Evolutionary conservation across 2,888 invertebrate genomes (phyloP), one percentile per base, ranked within the genome.

Genomic region (Ligdia adustata): DNA sequence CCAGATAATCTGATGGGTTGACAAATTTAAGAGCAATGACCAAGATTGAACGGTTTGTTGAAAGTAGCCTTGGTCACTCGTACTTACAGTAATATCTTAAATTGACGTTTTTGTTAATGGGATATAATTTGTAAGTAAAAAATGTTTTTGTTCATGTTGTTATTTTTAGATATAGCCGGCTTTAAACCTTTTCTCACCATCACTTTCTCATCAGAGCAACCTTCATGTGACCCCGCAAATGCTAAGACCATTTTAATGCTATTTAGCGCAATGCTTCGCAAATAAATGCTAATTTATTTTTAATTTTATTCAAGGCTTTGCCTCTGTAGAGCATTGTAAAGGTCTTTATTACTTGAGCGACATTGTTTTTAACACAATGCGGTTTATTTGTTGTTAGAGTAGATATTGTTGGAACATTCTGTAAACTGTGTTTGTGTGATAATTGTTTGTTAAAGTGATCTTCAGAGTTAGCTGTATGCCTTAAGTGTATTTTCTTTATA

Each of bases 311-410:
- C 42, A 42, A 27, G 18, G 42, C 18, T 35, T 9, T 20, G 29
- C 29, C 22, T 3, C n/a, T 39, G 15, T 14, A 16, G 7, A 29
- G 34, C 40, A 24, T 29, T 35, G 16, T 35, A 18, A 12, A 2
- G 40, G 12, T 22, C 13, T 45, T 38, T 40, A 40, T 28, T 26
- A 45, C 24, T 46, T 11, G 24, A 16, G 31, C 28, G 13, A 41
- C 47, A 35, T 47, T 47, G 39, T 40, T 47, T 46, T 46, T 34
- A 16, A 16, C 27, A 40, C 46, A 46, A 46, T 40, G 34, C 22
- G 29, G 29, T 12, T 20, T 34, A 46, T 37, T 35, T 13, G 24
- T 29, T 16, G 29, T 24, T 37, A 9, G 15, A 4, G 22, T 6
- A 16, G 9, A 24, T 12, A 27, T 26, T 37, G 29, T 18, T 12